phyloP scores from a whole-genome alignment of 2,888 invertebrate species.

The Plagodis pulveraria region DNA sequence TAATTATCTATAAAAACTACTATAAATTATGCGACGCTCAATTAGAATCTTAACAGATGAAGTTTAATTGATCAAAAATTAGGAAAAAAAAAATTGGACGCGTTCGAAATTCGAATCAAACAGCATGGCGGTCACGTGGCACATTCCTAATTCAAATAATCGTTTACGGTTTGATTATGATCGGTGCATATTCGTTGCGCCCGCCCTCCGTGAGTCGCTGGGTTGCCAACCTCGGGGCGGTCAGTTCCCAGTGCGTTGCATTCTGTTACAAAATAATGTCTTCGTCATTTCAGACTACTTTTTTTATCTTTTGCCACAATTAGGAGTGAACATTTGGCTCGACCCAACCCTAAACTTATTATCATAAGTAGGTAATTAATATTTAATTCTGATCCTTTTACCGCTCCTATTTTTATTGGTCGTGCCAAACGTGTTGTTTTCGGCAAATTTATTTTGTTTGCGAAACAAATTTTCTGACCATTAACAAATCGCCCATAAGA shows the following conservation, averaged over 20 bases:
- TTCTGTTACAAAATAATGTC: slow-evolving; percentile 75
- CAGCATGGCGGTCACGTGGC: slow-evolving; percentile 60
- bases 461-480: slow-evolving; percentile 49
- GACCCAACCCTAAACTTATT: slow-evolving; percentile 63
- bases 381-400: slow-evolving; percentile 68
- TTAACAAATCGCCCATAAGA: slow-evolving; percentile 41
- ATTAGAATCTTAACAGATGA: slow-evolving; percentile 32
- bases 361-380: slow-evolving; percentile 77
- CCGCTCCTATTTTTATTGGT: slow-evolving; percentile 59
- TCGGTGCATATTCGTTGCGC: slow-evolving; percentile 49
- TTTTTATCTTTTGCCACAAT: slow-evolving; percentile 69
- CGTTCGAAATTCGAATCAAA: slow-evolving; percentile 54
- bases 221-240: slow-evolving; percentile 68
- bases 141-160: slow-evolving; percentile 63
- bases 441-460: slow-evolving; percentile 58
- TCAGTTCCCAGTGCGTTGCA: slow-evolving; percentile 75
- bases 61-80: slow-evolving; percentile 16
- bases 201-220: slow-evolving; percentile 50
- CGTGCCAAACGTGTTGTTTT: slow-evolving; percentile 55
- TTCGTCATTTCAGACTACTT: slow-evolving; percentile 67
- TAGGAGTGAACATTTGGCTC: slow-evolving; percentile 65
- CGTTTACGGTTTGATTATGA: slow-evolving; percentile 64
- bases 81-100: slow-evolving; percentile 15
- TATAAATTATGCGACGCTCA: slow-evolving; percentile 19
- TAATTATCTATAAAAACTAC: slow-evolving; percentile 30